phyloP scores from a whole-genome alignment of 2,797 vertebrate genomes.

The Calcarius lapponicus region DNA sequence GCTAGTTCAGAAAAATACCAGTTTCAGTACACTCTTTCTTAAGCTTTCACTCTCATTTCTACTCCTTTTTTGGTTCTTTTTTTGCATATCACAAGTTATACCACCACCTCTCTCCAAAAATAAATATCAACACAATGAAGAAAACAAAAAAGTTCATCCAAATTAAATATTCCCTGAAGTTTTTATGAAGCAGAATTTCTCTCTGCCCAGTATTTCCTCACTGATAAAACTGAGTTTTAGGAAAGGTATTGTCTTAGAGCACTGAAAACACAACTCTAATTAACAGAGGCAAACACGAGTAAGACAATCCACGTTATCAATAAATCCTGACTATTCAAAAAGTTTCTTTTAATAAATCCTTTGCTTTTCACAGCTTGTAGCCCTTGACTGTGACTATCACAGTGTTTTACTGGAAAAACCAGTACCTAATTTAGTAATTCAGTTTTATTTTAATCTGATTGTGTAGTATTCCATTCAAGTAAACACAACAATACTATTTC shows the following conservation, averaged over 20 bases:
- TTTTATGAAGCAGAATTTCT: background rate
- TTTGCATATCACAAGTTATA: background rate
- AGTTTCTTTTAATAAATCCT: background rate
- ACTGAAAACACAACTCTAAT: background rate
- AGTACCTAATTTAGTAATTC: background rate
- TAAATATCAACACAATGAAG: rapidly evolving
- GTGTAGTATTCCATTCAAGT: background rate
- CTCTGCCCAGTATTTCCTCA: background rate
- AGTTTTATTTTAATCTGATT: background rate
- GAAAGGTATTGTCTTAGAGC: background rate
- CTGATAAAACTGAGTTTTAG: background rate
- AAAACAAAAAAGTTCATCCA: background rate
- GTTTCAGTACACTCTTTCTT: background rate
- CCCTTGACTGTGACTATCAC: background rate
- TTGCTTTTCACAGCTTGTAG: background rate
- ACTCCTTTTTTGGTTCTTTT: background rate
- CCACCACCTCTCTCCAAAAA: background rate
- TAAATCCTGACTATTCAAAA: background rate
- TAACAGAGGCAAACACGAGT: background rate
- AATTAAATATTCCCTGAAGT: background rate
- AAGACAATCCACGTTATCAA: background rate
- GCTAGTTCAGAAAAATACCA: background rate
- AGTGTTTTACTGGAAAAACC: background rate
- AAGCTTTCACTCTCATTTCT: background rate
- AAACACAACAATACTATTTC: background rate